Percentiles rank a stretch among this genome's conserved stretches.
Evolutionary conservation across 2,797 vertebrate genomes (phyloP).

Genomic region (Enteromius thamalakanensis): DNA sequence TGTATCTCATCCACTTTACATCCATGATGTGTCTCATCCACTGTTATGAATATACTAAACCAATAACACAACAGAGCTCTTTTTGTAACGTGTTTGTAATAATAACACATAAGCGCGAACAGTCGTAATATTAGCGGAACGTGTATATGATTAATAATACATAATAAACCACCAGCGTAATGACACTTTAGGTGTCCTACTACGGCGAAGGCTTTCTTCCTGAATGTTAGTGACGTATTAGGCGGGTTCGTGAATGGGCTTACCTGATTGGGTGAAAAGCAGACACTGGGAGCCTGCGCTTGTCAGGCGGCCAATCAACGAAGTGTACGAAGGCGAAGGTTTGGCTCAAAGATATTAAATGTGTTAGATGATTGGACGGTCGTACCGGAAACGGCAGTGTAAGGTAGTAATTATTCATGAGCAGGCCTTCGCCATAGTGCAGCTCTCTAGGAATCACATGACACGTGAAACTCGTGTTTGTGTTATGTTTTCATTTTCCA

Average conservation of each 20-base stretch:
- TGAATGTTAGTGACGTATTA: not conserved
- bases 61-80: not conserved
- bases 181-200: not conserved
- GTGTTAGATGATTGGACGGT: not conserved
- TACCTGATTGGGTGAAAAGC: not conserved
- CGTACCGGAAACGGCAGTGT: not conserved
- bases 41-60: not conserved
- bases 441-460: constrained; percentile 23
- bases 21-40: too few species aligned
- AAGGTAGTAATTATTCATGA: not conserved
- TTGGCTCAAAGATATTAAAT: not conserved
- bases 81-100: not conserved
- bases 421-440: not conserved
- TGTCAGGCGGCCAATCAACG: not conserved
- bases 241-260: not conserved
- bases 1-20: not conserved
- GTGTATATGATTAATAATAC: not conserved
- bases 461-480: constrained; percentile 13
- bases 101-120: too few species aligned
- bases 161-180: not conserved
- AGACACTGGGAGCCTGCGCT: too few species aligned
- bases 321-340: not conserved
- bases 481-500: not conserved
- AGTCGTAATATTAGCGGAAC: not conserved
- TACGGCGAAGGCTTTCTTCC: not conserved